These are phyloP conservation scores for Pocota personata DNA, from an alignment of 2,888 invertebrate species.

Conservation along the genomic window DNA sequence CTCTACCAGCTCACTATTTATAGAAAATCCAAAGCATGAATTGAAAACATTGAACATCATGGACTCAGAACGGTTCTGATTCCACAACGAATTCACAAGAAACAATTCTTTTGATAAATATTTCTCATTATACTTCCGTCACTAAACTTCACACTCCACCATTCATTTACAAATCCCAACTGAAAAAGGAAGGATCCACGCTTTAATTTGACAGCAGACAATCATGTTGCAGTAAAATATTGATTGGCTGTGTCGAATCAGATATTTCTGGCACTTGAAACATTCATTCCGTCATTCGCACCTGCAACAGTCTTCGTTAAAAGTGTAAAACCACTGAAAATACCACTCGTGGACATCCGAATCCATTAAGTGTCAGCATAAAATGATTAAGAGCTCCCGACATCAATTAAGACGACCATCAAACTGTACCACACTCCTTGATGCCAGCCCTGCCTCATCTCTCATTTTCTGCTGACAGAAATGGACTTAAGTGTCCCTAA, in stretches of 20 bases:
- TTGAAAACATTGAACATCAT: too few species aligned
- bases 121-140: not conserved
- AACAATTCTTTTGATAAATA: not conserved
- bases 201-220: conserved; percentile 46
- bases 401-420: conserved; percentile 68
- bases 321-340: conserved; percentile 11
- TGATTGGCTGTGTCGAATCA: conserved; percentile 65
- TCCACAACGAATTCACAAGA: too few species aligned
- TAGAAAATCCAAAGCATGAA: too few species aligned
- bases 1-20: too few species aligned
- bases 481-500: conserved; percentile 68
- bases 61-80: too few species aligned
- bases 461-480: conserved; percentile 62
- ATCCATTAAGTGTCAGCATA: conserved; percentile 63
- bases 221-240: conserved; percentile 3
- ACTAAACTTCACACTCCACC: not conserved
- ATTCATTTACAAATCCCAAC: conserved; percentile 6
- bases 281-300: conserved; percentile 55
- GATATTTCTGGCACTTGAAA: conserved; percentile 39
- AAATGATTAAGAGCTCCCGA: conserved; percentile 71
- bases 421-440: not conserved
- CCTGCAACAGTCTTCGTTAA: conserved; percentile 12
- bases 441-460: conserved; percentile 10
- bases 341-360: conserved; percentile 12
- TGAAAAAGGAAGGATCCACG: conserved; percentile 38